Evolutionary conservation across 2,113 vertebrate genomes (phyloP).

Genomic region (Apodemus sylvaticus): DNA sequence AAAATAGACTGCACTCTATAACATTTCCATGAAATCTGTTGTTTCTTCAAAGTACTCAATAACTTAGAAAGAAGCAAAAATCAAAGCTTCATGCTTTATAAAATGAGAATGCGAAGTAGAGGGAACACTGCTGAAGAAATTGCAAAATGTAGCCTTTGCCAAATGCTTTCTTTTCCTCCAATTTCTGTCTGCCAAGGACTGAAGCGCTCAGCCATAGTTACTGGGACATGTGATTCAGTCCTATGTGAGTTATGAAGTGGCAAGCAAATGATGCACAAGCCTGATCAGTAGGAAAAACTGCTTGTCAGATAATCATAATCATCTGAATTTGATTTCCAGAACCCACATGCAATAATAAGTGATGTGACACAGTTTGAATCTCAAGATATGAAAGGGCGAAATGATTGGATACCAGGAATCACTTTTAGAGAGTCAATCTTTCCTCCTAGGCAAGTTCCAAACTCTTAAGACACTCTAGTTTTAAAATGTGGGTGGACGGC

Average conservation of each 20-base stretch:
- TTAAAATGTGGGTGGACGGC: neutral
- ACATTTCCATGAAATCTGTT: neutral
- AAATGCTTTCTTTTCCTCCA: neutral
- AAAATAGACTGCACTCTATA: neutral
- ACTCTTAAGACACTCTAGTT: neutral
- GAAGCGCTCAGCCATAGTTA: neutral
- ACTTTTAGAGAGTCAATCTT: neutral
- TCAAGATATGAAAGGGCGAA: too few relatives aligned
- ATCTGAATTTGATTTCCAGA: neutral
- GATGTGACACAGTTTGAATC: neutral
- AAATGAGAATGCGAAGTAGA: neutral
- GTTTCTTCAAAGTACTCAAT: neutral
- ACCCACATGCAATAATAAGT: neutral
- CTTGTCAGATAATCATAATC: neutral
- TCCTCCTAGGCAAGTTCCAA: neutral
- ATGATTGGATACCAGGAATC: too few relatives aligned
- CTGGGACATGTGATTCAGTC: neutral
- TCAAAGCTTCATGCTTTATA: neutral
- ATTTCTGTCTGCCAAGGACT: neutral
- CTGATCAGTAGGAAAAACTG: neutral
- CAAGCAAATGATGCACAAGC: neutral
- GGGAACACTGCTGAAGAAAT: neutral
- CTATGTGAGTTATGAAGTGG: neutral
- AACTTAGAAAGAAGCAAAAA: neutral
- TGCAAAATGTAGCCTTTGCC: neutral